Base-by-base conservation (phyloP, 2,888 invertebrate genomes). In the Hetaerina titia region DNA sequence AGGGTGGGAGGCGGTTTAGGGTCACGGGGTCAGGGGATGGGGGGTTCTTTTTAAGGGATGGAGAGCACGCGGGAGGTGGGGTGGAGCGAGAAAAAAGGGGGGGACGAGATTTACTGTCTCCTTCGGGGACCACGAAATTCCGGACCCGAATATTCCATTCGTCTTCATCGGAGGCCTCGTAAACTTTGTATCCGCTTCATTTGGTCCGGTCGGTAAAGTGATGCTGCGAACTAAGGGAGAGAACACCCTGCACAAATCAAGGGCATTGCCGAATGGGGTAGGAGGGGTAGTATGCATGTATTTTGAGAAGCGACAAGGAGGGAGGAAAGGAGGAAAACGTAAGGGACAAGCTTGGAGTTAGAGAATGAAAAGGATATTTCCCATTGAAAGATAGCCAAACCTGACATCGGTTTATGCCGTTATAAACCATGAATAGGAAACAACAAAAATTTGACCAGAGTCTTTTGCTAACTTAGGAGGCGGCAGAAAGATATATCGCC, bases 81-180 rank as follows among this genome's bases (percentile, higher is more conserved):
- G 8, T 6, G 69, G 69, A 22, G n/a, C 7, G 69, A 19, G n/a
- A 1, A n/a, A n/a, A 69, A 22, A n/a, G 4, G 22, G 69, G 69
- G 7, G 69, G 22, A 22, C 4, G 22, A 69, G 69, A 69, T 69
- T 69, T 69, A 69, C 17, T 69, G 69, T 69, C 69, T n/a, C 69
- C 22, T 22, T 69, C 9, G 69, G 69, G 69, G 69, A 69, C 69
- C 69, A n/a, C 69, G 22, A n/a, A 69, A 69, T 69, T 69, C 69
- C 69, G n/a, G 69, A n/a, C 69, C 69, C 22, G n/a, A 69, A 69
- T 22, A 69, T 69, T 69, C 69, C 69, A 69, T 69, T 69, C 69
- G 69, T 69, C 69, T 69, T 69, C 69, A 69, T 69, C n/a, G 22
- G 22, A 69, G 69, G 22, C n/a, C 69, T 69, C 69, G 69, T 69